Base-by-base conservation (phyloP, 2,113 vertebrate species). In the Phaethornis superciliosus region DNA sequence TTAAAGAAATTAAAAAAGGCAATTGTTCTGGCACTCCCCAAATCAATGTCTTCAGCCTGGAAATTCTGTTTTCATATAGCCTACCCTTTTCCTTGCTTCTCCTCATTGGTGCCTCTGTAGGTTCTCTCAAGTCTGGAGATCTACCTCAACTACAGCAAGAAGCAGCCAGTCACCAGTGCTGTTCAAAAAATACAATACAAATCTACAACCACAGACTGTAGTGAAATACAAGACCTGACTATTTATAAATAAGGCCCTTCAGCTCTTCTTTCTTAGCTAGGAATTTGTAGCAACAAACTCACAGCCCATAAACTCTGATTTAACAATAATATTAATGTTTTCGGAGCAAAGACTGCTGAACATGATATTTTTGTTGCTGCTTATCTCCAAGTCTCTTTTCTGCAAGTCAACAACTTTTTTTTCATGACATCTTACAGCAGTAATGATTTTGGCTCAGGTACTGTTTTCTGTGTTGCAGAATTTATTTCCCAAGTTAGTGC, bases 391-490 rank as follows among this genome's bases (percentile, higher is more conserved):
- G 24, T 49, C 65, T 80, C 40, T 81, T 60, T 81, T 89, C 74
- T 85, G 47, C 62, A 87, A 91, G 78, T 87, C 81, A 92, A 65
- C 9, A 37, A 78, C 64, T 52, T 78, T 80, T 80, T 85, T 82
- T 87, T 23, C 40, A 44, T 49, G 63, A 76, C 85, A 88, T 72
- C 75, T 89, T 75, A 44, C 72, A 81, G 89, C 65, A 78, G 37
- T 27, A 37, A 81, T 85, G 54, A 72, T 64, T 87, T 74, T 88
- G 78, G 59, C 68, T 93, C 68, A 59, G 26, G 22, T 84, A 88
- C 68, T 37, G 30, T 46, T 83, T 56, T 74, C 46, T 47, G 7
- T 67, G 81, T 80, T 46, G 35, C n/a, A 60, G 77, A 88, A 71
- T 5, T 70, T 52, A 76, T 56, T 94, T 81, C 74, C 74, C 35